Evolutionary conservation across 2,113 vertebrate genomes (phyloP), one percentile per base, ranked within the genome.

Genomic region (Xiphias gladius): DNA sequence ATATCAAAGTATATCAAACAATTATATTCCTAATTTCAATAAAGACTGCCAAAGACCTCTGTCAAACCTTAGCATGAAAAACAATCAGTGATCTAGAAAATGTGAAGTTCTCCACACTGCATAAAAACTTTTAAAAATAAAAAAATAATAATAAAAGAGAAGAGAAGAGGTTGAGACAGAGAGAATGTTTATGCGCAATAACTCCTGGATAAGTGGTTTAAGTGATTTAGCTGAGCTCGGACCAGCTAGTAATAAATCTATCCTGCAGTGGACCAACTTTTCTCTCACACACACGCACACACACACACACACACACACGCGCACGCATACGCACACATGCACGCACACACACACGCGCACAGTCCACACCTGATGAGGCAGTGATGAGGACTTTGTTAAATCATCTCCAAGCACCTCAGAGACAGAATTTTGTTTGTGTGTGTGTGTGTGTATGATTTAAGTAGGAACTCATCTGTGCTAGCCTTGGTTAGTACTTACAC

Each of bases 351-450:
- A 82, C 35, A 61, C 52, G 68, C 32, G 74, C n/a, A 14, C 67
- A 63, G 79, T 83, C 79, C 88, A 83, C 76, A 92, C 80, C 87
- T 93, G 93, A 93, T 91, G 89, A 94, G 85, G 82, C 86, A 83
- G 88, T 90, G 91, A 94, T 93, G 91, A 93, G 88, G 76, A 90
- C 87, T 86, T 87, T 87, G 83, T 86, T 93, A 93, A 94, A 94
- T 94, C 93, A 94, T 90, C 88, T 81, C 82, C 82, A 93, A 93
- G 88, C 88, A 92, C 88, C 88, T 86, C 79, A 24, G 73, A 52
- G 85, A 83, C 76, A 80, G 58, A 48, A n/a, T 0, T 69, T 11
- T 46, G 55, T 54, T 58, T 70, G 39, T 77, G 73, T 68, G 57
- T 48, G 62, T 58, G 73, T 85, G 83, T 63, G 73, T 85, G 69